These are phyloP conservation scores for Aulostomus chinensis DNA, from an alignment of 2,797 vertebrate species.

Conservation along the genomic window DNA sequence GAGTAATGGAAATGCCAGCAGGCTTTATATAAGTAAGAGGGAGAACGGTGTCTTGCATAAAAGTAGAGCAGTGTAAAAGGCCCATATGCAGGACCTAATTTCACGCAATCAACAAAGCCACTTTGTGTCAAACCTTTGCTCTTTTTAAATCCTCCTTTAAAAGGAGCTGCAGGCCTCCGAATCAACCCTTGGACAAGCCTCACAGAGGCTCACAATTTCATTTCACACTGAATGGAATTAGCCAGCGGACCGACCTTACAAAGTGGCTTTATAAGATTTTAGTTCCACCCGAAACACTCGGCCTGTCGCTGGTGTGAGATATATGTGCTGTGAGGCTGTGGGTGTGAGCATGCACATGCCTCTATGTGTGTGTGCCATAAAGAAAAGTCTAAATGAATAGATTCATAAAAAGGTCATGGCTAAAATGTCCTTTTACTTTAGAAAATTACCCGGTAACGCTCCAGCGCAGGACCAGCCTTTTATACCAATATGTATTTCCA, in stretches of 20 bases:
- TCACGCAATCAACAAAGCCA: constrained; percentile 76
- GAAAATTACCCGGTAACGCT: constrained; percentile 46
- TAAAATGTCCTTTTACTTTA: constrained; percentile 59
- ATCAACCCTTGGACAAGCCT: constrained; percentile 67
- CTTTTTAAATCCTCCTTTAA: constrained; percentile 69
- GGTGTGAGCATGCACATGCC: constrained; percentile 15
- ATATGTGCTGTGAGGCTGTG: constrained; percentile 19
- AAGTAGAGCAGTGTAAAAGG: constrained; percentile 50
- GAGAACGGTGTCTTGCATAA: constrained; percentile 42
- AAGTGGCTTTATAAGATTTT: constrained; percentile 72
- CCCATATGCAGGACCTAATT: constrained; percentile 66
- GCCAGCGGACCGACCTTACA: constrained; percentile 60
- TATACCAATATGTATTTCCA: constrained; percentile 47
- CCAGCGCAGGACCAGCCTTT: constrained; percentile 35
- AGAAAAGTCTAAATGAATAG: constrained; percentile 47
- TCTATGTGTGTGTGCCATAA: constrained; percentile 17
- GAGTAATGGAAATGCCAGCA: constrained; percentile 58
- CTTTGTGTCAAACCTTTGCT: constrained; percentile 70
- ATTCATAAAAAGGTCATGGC: constrained; percentile 64
- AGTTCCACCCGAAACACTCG: constrained; percentile 59
- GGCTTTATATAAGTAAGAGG: constrained; percentile 58
- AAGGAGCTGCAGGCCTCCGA: constrained; percentile 62
- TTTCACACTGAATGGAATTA: constrained; percentile 76
- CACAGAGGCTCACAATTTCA: constrained; percentile 68
- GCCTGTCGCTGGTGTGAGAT: constrained; percentile 39